phyloP scores from a whole-genome alignment of 2,113 vertebrate genomes.

The Ondatra zibethicus region DNA sequence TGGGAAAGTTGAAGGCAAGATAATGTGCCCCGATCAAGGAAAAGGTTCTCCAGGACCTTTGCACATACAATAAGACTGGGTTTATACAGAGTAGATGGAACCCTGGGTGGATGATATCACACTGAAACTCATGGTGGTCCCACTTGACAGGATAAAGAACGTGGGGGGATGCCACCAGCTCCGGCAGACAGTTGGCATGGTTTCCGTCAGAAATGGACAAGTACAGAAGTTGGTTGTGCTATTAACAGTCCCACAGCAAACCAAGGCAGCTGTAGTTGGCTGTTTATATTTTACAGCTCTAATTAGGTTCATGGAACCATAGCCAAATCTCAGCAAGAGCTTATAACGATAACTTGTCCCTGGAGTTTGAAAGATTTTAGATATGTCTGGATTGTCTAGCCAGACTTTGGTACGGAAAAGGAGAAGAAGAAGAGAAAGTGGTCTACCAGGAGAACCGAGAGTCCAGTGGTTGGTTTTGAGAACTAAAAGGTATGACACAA shows the following conservation, averaged over 20 bases:
- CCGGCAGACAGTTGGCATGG: not conserved
- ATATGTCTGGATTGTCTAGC: not conserved
- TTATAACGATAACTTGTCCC: too few species aligned
- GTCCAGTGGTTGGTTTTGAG: not conserved
- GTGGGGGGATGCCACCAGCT: not conserved
- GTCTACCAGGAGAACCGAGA: not conserved
- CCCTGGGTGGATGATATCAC: not conserved
- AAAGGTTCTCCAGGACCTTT: not conserved
- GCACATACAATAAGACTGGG: fast-evolving
- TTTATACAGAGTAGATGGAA: not conserved
- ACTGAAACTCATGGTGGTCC: not conserved
- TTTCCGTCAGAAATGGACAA: not conserved
- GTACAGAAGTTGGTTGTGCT: not conserved
- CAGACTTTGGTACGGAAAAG: not conserved
- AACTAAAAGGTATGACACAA: not conserved
- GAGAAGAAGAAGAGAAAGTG: not conserved
- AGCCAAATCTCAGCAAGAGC: not conserved
- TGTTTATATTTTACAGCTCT: not conserved
- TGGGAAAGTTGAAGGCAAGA: not conserved
- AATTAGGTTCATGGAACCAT: not conserved
- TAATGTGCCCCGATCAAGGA: not conserved
- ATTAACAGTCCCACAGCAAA: not conserved
- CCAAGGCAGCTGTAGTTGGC: not conserved
- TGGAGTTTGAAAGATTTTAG: not conserved
- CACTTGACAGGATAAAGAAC: not conserved